Evolutionary conservation across 92 coral and sea anemone genomes (phyloP).

Genomic region (Chrysogorgia sp.): DNA sequence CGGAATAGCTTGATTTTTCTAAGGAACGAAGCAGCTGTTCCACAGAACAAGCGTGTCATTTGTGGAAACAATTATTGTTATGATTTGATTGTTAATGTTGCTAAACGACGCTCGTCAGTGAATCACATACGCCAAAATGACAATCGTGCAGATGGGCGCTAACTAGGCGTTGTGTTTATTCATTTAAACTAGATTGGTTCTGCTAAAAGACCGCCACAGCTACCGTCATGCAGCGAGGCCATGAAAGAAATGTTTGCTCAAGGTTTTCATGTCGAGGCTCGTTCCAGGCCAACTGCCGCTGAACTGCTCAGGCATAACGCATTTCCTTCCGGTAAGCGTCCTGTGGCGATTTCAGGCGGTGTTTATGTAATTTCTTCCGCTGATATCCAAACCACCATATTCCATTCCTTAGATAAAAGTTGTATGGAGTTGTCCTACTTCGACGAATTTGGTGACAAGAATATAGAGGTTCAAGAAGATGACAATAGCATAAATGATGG

Average conservation of each 20-base stretch:
- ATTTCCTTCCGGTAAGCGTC: slow-evolving; percentile 48
- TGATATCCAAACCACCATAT: not conserved
- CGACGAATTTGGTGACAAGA: not conserved
- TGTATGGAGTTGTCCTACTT: not conserved
- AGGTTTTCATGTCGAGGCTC: slow-evolving; percentile 63
- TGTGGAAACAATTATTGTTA: too few relatives aligned
- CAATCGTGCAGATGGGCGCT: too few relatives aligned
- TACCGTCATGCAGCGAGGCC: slow-evolving; percentile 66
- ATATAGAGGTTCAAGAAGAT: not conserved
- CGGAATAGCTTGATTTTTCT: too few relatives aligned
- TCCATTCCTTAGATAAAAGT: not conserved
- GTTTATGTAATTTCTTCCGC: not conserved
- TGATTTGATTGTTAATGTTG: too few relatives aligned
- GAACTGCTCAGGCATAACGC: slow-evolving; percentile 58
- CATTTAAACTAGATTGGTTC: slow-evolving; percentile 73
- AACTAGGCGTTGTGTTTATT: not conserved
- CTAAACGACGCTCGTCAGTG: too few relatives aligned
- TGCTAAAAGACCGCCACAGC: slow-evolving; percentile 61
- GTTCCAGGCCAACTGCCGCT: slow-evolving; percentile 60
- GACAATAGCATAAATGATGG: not conserved
- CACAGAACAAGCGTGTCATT: too few relatives aligned
- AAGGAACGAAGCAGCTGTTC: too few relatives aligned
- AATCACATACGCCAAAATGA: too few relatives aligned
- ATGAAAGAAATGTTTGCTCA: slow-evolving; percentile 56
- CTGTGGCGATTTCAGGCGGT: not conserved